These are phyloP conservation scores for Crotalus viridis DNA, from an alignment of 2,113 vertebrate species.

Conservation along the genomic window DNA sequence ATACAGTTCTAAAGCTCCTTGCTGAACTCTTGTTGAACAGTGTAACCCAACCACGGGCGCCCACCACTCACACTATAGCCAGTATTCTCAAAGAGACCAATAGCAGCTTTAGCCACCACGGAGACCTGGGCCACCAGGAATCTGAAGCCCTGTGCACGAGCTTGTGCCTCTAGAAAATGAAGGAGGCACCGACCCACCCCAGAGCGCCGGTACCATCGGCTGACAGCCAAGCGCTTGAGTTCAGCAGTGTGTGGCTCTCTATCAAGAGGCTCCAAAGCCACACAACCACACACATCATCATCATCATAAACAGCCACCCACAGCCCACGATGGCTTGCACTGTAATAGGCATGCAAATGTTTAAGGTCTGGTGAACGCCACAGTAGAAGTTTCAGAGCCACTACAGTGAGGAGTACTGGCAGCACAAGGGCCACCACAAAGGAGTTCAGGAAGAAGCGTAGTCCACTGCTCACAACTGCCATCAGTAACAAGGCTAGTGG, in stretches of 20 bases:
- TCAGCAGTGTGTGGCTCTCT: constrained; percentile 54
- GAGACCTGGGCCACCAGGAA: constrained; percentile 70
- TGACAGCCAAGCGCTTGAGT: constrained; percentile 78
- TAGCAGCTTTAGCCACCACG: constrained; percentile 71
- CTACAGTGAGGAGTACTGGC: constrained; percentile 79
- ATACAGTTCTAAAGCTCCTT: constrained; percentile 70
- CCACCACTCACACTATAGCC: constrained; percentile 67
- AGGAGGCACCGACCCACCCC: constrained; percentile 73
- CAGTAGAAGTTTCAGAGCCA: constrained; percentile 81
- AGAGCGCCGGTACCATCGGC: constrained; percentile 78
- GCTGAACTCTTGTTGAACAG: constrained; percentile 76
- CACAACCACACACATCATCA: constrained; percentile 79
- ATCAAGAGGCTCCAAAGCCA: constrained; percentile 69
- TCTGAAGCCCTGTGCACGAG: constrained; percentile 62
- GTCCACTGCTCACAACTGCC: constrained; percentile 70
- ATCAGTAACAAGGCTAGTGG: constrained; percentile 73
- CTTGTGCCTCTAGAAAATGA: constrained; percentile 72
- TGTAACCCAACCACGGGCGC: constrained; percentile 72
- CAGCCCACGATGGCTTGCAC: constrained; percentile 64
- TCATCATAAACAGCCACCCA: constrained; percentile 81
- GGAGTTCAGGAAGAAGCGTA: constrained; percentile 83
- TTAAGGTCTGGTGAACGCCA: constrained; percentile 78
- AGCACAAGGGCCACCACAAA: constrained; percentile 81
- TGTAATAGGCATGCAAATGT: constrained; percentile 77
- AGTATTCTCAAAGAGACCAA: constrained; percentile 74